Base-by-base conservation (phyloP, 2,888 invertebrate species). In the Idaea straminata region DNA sequence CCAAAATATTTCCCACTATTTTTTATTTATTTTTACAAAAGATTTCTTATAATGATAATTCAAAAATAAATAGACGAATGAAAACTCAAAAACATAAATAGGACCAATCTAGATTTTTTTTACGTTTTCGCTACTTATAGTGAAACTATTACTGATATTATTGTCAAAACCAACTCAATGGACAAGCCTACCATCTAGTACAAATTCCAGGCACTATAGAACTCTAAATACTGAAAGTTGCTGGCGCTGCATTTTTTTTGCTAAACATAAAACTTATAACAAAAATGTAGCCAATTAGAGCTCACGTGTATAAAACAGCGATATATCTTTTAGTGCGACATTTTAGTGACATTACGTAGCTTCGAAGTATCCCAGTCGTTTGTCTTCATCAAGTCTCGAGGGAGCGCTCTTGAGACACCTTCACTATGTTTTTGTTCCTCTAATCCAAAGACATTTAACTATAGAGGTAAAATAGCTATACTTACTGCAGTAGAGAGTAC, bases 321-420 rank as follows among this genome's bases (percentile, higher is more conserved):
- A 73, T 71, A 71, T 67, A 69, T 69, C 65, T 68, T 59, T 59
- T 61, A 61, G 62, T 16, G 63, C 61, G 72, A 66, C 69, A 61
- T 47, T 67, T 65, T 64, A 64, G 62, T 65, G 65, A 66, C 68
- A 72, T 70, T 72, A 69, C 66, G 64, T 16, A 62, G 63, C 57
- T 61, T 60, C 65, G 66, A 65, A 68, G 65, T 66, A 69, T 68
- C 58, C 64, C 58, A 63, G 68, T 73, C 73, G 67, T 74, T 72
- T 72, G 71, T 74, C 74, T 74, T 73, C 74, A 70, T 74, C 73
- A 71, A 67, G 61, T 61, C 72, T 67, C 67, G 59, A 62, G 66
- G 59, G 63, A 68, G 67, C 64, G 67, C 69, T 66, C 70, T 72
- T 66, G 61, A 64, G 68, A 67, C 65, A 63, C 59, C 67, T 65